These are phyloP conservation scores for Peromyscus maniculatus DNA, from an alignment of 2,113 vertebrate species.

Conservation along the genomic window DNA sequence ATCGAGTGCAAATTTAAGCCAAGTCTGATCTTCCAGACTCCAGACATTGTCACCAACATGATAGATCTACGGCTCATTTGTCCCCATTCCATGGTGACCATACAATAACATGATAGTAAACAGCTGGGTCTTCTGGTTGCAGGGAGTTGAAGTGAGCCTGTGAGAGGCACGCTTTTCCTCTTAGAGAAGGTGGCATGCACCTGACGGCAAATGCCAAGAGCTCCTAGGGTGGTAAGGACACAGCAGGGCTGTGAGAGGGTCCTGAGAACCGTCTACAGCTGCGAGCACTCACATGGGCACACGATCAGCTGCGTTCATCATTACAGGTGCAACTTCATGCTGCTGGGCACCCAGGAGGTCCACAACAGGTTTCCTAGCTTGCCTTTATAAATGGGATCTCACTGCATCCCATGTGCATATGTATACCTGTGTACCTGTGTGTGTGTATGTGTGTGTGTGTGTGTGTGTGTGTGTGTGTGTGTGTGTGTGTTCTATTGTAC, in stretches of 20 bases:
- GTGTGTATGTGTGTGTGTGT: neutral
- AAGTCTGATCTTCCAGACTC: neutral
- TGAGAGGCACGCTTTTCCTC: neutral
- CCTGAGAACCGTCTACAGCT: neutral
- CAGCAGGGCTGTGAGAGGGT: neutral
- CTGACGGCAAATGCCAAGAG: neutral
- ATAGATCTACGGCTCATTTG: neutral
- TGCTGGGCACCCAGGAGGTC: neutral
- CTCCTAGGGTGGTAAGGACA: neutral
- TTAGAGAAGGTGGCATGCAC: neutral
- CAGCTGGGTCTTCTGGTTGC: neutral
- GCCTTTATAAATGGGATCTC: neutral
- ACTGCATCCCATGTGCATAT: too few relatives aligned
- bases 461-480: neutral
- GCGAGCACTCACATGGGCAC: neutral
- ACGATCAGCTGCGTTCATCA: neutral
- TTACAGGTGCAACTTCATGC: rapidly evolving
- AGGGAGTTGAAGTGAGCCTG: neutral
- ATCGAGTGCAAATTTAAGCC: neutral
- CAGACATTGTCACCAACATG: neutral
- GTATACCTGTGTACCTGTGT: rapidly evolving
- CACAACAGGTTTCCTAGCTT: neutral
- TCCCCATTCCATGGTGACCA: neutral
- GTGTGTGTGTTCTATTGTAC: neutral
- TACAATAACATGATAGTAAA: neutral